Evolutionary conservation across 2,888 invertebrate genomes (phyloP).

Genomic region (Epistrophe grossulariae): DNA sequence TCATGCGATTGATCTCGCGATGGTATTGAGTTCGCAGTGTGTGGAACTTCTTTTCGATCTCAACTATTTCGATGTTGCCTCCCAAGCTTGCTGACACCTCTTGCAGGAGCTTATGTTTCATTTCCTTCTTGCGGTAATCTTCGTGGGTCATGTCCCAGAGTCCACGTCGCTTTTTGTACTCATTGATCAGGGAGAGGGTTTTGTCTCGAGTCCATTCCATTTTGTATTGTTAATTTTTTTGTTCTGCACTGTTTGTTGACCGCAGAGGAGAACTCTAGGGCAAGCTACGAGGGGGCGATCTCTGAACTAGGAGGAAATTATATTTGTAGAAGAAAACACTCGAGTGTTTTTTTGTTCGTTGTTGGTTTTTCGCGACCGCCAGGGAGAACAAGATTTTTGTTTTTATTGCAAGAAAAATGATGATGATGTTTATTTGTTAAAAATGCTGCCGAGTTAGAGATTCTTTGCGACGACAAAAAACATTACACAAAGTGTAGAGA

Average conservation of each 20-base stretch:
- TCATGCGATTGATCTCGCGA: slow-evolving; percentile 86
- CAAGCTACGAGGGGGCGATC: neutral
- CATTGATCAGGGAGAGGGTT: slow-evolving; percentile 82
- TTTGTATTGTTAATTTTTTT: slow-evolving; percentile 63
- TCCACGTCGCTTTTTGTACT: slow-evolving; percentile 82
- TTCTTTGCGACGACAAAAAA: slow-evolving; percentile 69
- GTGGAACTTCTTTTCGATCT: slow-evolving; percentile 86
- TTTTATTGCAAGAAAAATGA: slow-evolving; percentile 64
- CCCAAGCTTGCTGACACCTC: slow-evolving; percentile 81
- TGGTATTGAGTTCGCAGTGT: slow-evolving; percentile 87
- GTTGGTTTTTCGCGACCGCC: neutral
- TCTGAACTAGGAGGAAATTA: neutral
- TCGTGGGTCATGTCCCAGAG: slow-evolving; percentile 84
- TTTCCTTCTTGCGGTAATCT: slow-evolving; percentile 83
- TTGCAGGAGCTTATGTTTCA: slow-evolving; percentile 81
- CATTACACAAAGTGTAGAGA: slow-evolving; percentile 75
- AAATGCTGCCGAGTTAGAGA: slow-evolving; percentile 51
- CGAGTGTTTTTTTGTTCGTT: neutral
- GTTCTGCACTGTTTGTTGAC: neutral
- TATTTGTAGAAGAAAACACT: neutral
- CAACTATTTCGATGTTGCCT: slow-evolving; percentile 83
- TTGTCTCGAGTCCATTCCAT: slow-evolving; percentile 84
- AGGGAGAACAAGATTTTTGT: slow-evolving; percentile 41
- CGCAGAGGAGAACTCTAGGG: neutral
- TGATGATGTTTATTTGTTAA: slow-evolving; percentile 45